Evolutionary conservation across 2,888 invertebrate genomes (phyloP).

Genomic region (Pammene aurita): DNA sequence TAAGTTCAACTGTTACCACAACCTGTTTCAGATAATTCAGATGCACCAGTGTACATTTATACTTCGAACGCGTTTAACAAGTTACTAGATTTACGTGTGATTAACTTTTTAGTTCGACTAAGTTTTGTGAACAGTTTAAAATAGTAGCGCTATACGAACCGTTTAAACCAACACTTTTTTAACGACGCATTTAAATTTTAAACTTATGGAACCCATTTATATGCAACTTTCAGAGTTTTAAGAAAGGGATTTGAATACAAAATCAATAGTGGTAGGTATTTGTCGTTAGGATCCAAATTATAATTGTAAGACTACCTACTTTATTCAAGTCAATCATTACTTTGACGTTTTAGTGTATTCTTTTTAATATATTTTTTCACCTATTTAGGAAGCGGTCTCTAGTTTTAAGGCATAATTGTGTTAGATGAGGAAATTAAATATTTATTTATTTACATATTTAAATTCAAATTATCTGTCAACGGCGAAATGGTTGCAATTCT

Average conservation of each 20-base stretch:
- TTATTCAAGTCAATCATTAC: not conserved
- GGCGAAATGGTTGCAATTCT: not conserved
- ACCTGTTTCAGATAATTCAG: slow-evolving; percentile 35
- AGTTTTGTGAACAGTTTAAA: slow-evolving; percentile 24
- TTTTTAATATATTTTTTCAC: no score
- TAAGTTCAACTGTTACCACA: slow-evolving; percentile 32
- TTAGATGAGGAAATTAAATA: no score
- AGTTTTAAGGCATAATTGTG: no score
- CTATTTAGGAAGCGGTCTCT: no score
- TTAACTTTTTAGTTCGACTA: slow-evolving; percentile 17
- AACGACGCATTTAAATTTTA: not conserved
- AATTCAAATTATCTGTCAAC: not conserved
- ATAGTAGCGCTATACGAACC: not conserved
- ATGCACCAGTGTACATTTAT: slow-evolving; percentile 11
- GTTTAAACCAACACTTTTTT: not conserved
- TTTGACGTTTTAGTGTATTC: not conserved
- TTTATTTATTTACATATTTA: not conserved
- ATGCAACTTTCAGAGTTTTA: no score
- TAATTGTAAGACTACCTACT: not conserved
- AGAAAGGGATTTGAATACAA: not conserved
- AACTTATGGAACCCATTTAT: not conserved
- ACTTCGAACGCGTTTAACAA: slow-evolving; percentile 16
- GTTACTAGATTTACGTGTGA: slow-evolving; percentile 22
- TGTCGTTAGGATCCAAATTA: not conserved
- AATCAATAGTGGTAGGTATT: slow-evolving; percentile 12